These are phyloP conservation scores for Hyppa rectilinea DNA, from an alignment of 2,888 invertebrate species.

Conservation along the genomic window DNA sequence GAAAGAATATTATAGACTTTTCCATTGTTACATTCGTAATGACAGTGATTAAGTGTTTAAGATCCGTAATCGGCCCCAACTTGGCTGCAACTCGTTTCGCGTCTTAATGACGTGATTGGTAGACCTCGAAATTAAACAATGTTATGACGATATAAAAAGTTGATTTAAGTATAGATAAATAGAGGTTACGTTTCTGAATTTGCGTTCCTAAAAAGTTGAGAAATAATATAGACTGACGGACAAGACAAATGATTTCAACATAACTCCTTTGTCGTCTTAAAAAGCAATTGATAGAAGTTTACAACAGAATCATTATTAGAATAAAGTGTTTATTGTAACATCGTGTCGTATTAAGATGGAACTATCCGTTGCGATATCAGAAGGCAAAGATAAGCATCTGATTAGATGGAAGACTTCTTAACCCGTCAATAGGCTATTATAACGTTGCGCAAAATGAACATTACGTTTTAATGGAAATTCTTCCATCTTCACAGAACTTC, in stretches of 20 bases:
- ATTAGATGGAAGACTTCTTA: slow-evolving; percentile 61
- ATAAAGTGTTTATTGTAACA: slow-evolving; percentile 45
- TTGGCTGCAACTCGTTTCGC: slow-evolving; percentile 64
- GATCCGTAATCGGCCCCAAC: slow-evolving; percentile 60
- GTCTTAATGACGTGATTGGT: slow-evolving; percentile 68
- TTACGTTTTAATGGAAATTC: slow-evolving; percentile 81
- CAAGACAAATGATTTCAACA: slow-evolving; percentile 51
- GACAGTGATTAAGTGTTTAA: slow-evolving; percentile 63
- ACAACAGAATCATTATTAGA: slow-evolving; percentile 35
- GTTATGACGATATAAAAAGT: slow-evolving; percentile 40
- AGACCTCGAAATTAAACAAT: slow-evolving; percentile 55
- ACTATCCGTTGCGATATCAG: slow-evolving; percentile 55
- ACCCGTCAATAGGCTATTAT: slow-evolving; percentile 72
- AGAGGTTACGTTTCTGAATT: slow-evolving; percentile 30
- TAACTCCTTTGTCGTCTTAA: slow-evolving; percentile 23
- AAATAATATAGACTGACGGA: slow-evolving; percentile 38
- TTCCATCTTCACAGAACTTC: slow-evolving; percentile 75
- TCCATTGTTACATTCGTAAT: slow-evolving; percentile 59
- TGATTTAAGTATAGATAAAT: slow-evolving; percentile 49
- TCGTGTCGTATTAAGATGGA: slow-evolving; percentile 36
- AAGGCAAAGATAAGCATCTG: slow-evolving; percentile 60
- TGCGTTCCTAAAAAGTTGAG: slow-evolving; percentile 37
- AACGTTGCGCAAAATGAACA: slow-evolving; percentile 78
- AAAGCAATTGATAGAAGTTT: slow-evolving; percentile 41
- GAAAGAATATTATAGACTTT: slow-evolving; percentile 66